Percentiles rank a stretch among this genome's conserved stretches.
Conservation (phyloP, 2,888 invertebrate genomes). For the Synergus japonicus region DNA sequence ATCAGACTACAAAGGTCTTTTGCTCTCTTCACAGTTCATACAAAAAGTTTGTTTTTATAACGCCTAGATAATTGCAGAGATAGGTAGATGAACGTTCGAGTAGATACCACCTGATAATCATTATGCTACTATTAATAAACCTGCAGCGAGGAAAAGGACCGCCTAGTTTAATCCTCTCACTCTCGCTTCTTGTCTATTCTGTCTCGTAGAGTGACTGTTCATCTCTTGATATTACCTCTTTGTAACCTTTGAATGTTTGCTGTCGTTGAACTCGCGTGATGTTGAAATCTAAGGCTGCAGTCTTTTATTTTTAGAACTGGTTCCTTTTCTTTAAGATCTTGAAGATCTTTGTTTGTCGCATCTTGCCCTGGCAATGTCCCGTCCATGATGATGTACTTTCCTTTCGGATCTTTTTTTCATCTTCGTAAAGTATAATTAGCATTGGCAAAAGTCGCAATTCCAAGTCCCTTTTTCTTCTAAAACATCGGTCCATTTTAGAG, state of each 20-base stretch:
- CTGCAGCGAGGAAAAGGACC: constrained; percentile 37
- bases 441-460: background rate
- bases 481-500: background rate
- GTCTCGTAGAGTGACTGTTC: background rate
- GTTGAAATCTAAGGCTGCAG: background rate
- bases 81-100: constrained; percentile 62
- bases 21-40: background rate
- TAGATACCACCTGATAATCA: constrained; percentile 63
- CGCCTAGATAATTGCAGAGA: constrained; percentile 55
- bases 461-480: background rate
- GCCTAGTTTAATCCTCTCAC: constrained; percentile 2
- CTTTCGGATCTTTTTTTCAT: background rate
- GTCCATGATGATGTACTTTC: background rate
- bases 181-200: background rate
- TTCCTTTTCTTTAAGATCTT: background rate
- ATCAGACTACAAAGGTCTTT: background rate
- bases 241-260: background rate
- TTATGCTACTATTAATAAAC: constrained; percentile 66
- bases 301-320: background rate
- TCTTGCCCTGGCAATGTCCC: background rate
- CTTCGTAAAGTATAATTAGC: background rate
- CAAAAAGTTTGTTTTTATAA: constrained; percentile 48
- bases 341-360: too few relatives aligned
- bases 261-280: background rate
- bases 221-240: background rate